phyloP scores from a whole-genome alignment of 2,113 vertebrate genomes.

The Catharus bicknelli region DNA sequence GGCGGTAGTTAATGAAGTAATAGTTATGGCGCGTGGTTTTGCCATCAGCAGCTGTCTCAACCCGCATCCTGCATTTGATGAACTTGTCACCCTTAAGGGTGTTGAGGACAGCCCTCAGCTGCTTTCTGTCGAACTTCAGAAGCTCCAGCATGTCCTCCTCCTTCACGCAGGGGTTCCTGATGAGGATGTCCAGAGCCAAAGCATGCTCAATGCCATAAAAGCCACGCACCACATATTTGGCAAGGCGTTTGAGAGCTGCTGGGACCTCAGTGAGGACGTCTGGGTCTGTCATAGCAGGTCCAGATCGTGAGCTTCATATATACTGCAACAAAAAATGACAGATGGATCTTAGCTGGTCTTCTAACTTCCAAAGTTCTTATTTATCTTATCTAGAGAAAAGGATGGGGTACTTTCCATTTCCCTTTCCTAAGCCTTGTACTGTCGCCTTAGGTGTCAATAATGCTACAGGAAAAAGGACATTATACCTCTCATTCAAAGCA shows the following conservation, averaged over 20 bases:
- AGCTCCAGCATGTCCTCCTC: constrained; percentile 98
- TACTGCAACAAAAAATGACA: constrained; percentile 29
- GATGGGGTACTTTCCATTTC: background rate
- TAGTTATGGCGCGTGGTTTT: constrained; percentile 98
- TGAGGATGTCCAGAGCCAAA: constrained; percentile 94
- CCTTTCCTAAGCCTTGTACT: background rate
- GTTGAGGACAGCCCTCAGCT: constrained; percentile 93
- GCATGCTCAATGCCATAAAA: constrained; percentile 97
- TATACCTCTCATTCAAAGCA: background rate
- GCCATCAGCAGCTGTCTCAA: constrained; percentile 93
- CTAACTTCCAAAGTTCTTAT: background rate
- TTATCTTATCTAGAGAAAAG: background rate
- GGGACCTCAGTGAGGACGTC: constrained; percentile 94
- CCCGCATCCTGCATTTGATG: constrained; percentile 96
- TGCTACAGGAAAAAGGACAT: background rate
- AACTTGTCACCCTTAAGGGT: constrained; percentile 97
- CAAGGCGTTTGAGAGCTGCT: constrained; percentile 90
- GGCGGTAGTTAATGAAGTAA: constrained; percentile 97
- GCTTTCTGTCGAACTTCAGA: constrained; percentile 97
- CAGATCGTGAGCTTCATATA: constrained; percentile 48
- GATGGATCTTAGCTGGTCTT: background rate
- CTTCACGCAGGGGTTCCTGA: constrained; percentile 94
- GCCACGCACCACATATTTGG: constrained; percentile 95
- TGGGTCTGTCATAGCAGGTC: constrained; percentile 87
- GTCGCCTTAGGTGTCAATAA: background rate